Evolutionary conservation across 2,888 invertebrate genomes (phyloP).

Genomic region (Noctua janthe): DNA sequence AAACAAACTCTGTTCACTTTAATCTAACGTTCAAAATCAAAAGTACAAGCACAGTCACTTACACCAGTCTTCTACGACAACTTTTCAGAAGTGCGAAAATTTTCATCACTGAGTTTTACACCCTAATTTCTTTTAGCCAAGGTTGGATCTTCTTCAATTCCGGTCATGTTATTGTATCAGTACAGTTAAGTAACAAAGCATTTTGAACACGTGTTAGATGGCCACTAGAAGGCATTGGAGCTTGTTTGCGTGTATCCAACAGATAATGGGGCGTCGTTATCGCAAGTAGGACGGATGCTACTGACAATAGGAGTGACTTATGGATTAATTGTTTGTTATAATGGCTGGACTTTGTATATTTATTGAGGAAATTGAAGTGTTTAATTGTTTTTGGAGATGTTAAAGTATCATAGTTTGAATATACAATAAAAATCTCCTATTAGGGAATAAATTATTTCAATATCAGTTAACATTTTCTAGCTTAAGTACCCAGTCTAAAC

Average conservation of each 20-base stretch:
- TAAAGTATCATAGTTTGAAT: not conserved
- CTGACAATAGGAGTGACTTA: constrained; percentile 59
- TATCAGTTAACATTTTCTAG: not conserved
- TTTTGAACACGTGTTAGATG: constrained; percentile 87
- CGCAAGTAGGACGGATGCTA: constrained; percentile 63
- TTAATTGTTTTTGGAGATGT: constrained; percentile 8
- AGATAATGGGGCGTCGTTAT: constrained; percentile 75
- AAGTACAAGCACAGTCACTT: not conserved
- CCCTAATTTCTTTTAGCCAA: accelerated
- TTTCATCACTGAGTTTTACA: not conserved
- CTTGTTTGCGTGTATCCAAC: constrained; percentile 80
- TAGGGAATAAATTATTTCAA: not conserved
- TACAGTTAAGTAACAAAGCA: constrained; percentile 67
- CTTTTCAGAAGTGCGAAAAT: constrained; percentile 30
- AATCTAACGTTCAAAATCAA: not conserved
- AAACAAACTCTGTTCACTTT: not conserved
- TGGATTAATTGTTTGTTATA: constrained; percentile 44
- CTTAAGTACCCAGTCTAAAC: too few relatives aligned
- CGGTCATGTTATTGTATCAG: constrained; percentile 29
- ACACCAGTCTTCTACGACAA: constrained; percentile 3
- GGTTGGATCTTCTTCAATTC: constrained; percentile 23
- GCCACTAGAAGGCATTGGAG: constrained; percentile 84
- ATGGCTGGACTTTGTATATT: constrained; percentile 8
- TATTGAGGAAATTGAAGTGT: constrained; percentile 9
- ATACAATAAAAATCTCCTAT: not conserved